A percentile compares a stretch with the other conserved stretches of the same genome.
These are phyloP conservation scores for Musca vetustissima DNA, from an alignment of 1,140 invertebrate genomes.

Conservation along the genomic window DNA sequence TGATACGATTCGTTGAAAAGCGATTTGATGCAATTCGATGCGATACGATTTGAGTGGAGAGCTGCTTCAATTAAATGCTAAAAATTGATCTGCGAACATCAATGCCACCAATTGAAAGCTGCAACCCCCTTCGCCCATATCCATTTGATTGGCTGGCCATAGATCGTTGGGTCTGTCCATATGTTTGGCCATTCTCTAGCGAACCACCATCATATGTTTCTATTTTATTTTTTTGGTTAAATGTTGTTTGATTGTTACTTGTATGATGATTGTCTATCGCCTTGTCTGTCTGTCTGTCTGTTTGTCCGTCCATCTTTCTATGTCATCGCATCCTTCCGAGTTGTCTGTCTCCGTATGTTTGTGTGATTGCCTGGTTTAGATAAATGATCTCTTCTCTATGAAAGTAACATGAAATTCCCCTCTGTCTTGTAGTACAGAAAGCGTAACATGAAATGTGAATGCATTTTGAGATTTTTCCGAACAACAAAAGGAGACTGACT, in stretches of 20 bases:
- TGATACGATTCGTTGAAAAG: no score
- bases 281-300: neutral
- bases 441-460: slow-evolving; percentile 21
- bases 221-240: neutral
- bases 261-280: slow-evolving; percentile 4
- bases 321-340: no score
- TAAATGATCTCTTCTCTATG: slow-evolving; percentile 15
- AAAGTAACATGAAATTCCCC: slow-evolving; percentile 15
- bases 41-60: neutral
- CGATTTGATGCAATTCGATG: neutral
- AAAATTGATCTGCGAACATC: slow-evolving; percentile 22
- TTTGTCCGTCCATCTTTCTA: slow-evolving; percentile 14
- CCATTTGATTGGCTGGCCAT: neutral
- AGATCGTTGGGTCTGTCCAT: no score
- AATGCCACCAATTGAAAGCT: slow-evolving; percentile 4
- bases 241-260: neutral
- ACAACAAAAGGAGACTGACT: no score
- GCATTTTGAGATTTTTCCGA: neutral
- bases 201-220: neutral
- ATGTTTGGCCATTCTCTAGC: neutral
- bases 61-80: slow-evolving; percentile 4
- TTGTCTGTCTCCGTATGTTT: no score
- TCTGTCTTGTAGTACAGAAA: neutral
- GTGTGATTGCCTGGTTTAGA: neutral
- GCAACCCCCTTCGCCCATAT: neutral